Conservation (phyloP, 2,797 vertebrate species). For the Enoplosus armatus region DNA sequence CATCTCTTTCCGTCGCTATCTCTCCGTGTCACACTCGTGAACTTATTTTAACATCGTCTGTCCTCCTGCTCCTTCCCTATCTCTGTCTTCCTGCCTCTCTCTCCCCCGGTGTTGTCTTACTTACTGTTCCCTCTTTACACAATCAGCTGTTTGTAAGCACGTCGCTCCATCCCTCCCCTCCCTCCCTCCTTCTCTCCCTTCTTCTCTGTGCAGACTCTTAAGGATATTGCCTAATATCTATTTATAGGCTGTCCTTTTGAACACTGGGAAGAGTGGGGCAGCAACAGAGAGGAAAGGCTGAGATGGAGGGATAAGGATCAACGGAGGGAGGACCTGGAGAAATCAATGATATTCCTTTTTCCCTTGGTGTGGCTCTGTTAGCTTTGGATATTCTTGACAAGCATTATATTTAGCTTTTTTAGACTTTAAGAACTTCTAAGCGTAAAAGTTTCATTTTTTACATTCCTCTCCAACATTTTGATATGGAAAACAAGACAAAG, state of each 20-base stretch:
- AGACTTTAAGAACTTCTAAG: conserved; percentile 16
- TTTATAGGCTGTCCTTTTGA: conserved; percentile 81
- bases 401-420: neutral
- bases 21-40: conserved; percentile 60
- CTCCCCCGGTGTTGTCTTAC: conserved; percentile 69
- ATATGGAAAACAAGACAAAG: neutral
- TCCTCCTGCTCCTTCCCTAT: conserved; percentile 28
- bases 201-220: conserved; percentile 75
- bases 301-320: conserved; percentile 55
- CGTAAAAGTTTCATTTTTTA: neutral
- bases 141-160: conserved; percentile 84
- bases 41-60: conserved; percentile 69
- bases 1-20: conserved; percentile 50
- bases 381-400: conserved; percentile 7
- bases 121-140: conserved; percentile 75
- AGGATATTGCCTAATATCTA: conserved; percentile 85
- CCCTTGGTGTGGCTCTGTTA: conserved; percentile 5
- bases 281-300: conserved; percentile 42
- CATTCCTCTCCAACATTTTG: neutral
- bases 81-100: neutral
- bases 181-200: conserved; percentile 36
- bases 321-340: conserved; percentile 32
- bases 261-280: conserved; percentile 75
- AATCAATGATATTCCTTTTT: conserved; percentile 38
- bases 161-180: conserved; percentile 57